Base-by-base conservation (phyloP, 2,113 vertebrate species). In the Sebastes schlegelii region DNA sequence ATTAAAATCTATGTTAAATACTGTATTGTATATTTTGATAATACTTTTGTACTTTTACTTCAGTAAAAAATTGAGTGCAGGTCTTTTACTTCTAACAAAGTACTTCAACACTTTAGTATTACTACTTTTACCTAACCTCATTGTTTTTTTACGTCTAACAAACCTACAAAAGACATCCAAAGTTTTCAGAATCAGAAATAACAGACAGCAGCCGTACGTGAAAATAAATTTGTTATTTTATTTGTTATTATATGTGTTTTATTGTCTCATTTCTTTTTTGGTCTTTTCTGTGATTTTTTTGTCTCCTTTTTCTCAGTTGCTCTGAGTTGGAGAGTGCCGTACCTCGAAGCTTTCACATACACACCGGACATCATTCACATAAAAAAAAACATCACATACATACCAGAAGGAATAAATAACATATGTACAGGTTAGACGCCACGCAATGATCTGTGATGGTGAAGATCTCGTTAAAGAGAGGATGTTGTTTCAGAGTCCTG, bases 401-500 rank as follows among this genome's bases (percentile, higher is more conserved):
- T 11, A 64, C 94, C 96, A 96, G 95, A 96, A 70, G 95, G 96
- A 96, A 96, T 97, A 97, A 97, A 96, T 97, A 96, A 88, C 79
- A 92, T 94, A 96, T 97, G 95, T 97, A 97, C 97, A 97, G 93
- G 92, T 95, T 1, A 65, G 60, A 67, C 3, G 66, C 46, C 23
- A 4, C 6, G 26, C 26, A 26, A 2, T 26, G 34, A 66, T 58
- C 74, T 49, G 45, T 51, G n/a, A 0, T 43, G 73, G 23, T 64
- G 71, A 60, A 40, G 16, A 23, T 66, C 72, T 58, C 51, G 4
- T 57, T 23, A 19, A 52, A 19, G 55, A 46, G 49, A 74, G 51
- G 81, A 77, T 6, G 74, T 43, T 8, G 77, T 51, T 14, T 55
- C 60, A 46, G 60, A 73, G 78, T 83, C 54, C 72, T 17, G 68